phyloP scores from a whole-genome alignment of 2,113 vertebrate genomes.

The Lepidothrix coronata region DNA sequence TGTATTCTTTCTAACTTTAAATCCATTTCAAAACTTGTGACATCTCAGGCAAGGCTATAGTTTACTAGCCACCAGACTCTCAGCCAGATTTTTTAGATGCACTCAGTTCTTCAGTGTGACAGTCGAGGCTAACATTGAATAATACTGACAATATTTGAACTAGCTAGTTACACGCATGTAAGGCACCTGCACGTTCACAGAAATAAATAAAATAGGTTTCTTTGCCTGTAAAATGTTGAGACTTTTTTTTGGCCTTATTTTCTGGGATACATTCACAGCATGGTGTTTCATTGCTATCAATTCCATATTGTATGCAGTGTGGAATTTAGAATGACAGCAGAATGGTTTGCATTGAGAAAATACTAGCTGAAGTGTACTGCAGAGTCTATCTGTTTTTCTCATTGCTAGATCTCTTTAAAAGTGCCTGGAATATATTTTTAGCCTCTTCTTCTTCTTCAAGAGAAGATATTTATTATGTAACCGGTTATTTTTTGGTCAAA shows the following conservation, averaged over 20 bases:
- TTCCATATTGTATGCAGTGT: background rate
- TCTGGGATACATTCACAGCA: background rate
- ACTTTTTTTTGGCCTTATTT: background rate
- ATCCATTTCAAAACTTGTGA: background rate
- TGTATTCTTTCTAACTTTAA: background rate
- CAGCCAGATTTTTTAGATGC: background rate
- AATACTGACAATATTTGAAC: background rate
- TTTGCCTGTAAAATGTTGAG: background rate
- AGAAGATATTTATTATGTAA: background rate
- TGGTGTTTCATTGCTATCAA: background rate
- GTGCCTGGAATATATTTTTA: background rate
- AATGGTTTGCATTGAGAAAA: background rate
- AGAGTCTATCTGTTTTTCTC: background rate
- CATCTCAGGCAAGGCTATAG: background rate
- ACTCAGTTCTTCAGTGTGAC: background rate
- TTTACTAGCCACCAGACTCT: background rate
- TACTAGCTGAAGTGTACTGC: background rate
- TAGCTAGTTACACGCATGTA: background rate
- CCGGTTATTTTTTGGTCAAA: conserved; percentile 8
- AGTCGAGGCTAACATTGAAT: background rate
- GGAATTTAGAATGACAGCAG: conserved; percentile 11
- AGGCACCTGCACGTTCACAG: background rate
- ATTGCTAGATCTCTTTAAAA: conserved; percentile 27
- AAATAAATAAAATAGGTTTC: background rate
- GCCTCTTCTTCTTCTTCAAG: background rate